Base-by-base conservation (phyloP, 2,888 invertebrate species). In the Metacarcinus magister region DNA sequence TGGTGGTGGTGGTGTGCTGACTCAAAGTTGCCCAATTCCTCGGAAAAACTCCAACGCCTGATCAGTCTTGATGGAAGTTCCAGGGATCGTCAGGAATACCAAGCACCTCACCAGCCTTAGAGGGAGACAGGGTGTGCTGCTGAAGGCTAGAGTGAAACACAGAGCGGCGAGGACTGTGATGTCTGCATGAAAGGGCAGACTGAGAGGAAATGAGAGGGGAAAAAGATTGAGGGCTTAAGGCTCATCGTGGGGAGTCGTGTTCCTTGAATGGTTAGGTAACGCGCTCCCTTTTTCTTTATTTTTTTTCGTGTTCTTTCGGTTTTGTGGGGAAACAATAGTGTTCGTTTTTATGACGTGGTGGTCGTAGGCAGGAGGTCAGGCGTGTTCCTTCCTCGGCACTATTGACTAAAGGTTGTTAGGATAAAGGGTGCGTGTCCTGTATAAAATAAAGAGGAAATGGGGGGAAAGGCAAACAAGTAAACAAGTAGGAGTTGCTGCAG, bases 31-130 rank as follows among this genome's bases (percentile, higher is more conserved):
- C 87, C 87, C 87, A 87, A 87, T 87, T 87, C 39, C 87, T 87
- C 87, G 87, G 87, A 87, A 87, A 87, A 87, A 87, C 87, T 87
- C 87, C 39, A 16, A 87, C 87, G 87, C 39, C 87, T 39, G 87
- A 87, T 87, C 87, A 87, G 87, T 87, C 87, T 87, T 87, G 87
- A 87, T 87, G 87, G 87, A 87, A 87, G 87, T 87, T 87, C 87
- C 87, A 39, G 39, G 39, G 39, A 16, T 32, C 87, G 87, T 32
- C 87, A 39, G 3, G 87, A 32, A 87, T 87, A 87, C 87, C 87
- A 87, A 87, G 87, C 39, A 39, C 87, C 87, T n/a, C 4, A 4
- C 32, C 87, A 39, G n/a, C 87, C 87, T 19, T 39, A 4, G 39
- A 19, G 87, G 87, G 39, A 87, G 39, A 39, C 39, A 3, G 32